These are phyloP conservation scores for Varroa destructor DNA, from an alignment of 1,140 invertebrate species.

Conservation along the genomic window DNA sequence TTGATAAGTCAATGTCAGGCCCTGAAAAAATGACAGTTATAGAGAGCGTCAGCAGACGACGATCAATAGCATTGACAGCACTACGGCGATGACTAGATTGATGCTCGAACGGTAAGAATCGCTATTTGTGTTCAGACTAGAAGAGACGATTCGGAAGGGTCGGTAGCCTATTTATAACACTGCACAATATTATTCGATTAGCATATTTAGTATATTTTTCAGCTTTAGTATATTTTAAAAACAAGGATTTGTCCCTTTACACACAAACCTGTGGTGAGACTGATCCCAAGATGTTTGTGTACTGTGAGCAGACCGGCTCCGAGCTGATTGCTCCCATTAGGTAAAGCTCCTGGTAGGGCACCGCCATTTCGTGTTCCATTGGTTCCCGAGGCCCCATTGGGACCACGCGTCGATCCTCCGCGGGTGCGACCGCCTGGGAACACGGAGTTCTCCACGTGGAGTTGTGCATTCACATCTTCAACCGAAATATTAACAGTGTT, in stretches of 20 bases:
- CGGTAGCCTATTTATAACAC: no score
- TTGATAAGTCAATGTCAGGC: not conserved
- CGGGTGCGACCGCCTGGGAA: conserved; percentile 56
- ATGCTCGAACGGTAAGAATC: no score
- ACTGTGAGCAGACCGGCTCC: conserved; percentile 15
- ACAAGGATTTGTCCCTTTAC: not conserved
- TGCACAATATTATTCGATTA: no score
- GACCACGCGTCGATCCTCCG: conserved; percentile 34
- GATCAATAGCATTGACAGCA: no score
- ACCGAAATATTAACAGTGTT: not conserved
- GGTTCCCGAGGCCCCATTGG: not conserved
- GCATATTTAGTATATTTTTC: no score
- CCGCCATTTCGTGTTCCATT: not conserved
- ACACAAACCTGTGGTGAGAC: conserved; percentile 6
- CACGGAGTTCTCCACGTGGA: conserved; percentile 76
- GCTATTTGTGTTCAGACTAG: no score
- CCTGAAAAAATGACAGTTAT: not conserved
- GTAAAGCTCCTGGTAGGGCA: not conserved
- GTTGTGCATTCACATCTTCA: conserved; percentile 62
- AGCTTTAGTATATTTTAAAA: no score
- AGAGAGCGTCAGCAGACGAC: no score
- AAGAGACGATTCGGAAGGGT: no score
- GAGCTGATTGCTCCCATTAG: not conserved
- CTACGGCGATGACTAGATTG: no score
- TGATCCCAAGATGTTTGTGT: conserved; percentile 8